Percentiles rank a stretch among this genome's conserved stretches.
Conservation (phyloP, 1,140 invertebrate species). For the Sarcophaga bullata region DNA sequence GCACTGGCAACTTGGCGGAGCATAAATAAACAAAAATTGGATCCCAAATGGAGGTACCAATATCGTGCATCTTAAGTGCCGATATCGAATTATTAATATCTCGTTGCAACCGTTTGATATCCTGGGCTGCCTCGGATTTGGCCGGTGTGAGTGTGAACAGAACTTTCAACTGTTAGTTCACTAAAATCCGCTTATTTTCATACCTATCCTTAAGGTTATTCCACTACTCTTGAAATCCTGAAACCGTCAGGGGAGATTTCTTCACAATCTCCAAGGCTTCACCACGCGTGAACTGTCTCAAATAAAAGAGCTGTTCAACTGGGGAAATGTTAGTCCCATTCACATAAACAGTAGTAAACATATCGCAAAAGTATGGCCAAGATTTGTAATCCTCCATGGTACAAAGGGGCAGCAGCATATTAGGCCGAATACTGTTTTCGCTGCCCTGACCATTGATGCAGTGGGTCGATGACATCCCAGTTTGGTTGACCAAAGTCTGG, state of each 20-base stretch:
- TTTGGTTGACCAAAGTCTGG: too few relatives aligned
- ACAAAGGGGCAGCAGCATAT: background rate
- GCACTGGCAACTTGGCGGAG: too few relatives aligned
- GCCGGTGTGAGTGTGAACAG: background rate
- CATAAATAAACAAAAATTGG: background rate
- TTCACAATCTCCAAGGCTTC: constrained; percentile 13
- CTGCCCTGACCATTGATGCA: too few relatives aligned
- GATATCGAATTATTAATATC: constrained; percentile 19
- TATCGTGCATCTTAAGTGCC: background rate
- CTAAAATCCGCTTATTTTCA: constrained; percentile 14
- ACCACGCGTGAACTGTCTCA: background rate
- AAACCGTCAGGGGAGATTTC: background rate
- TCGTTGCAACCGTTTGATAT: background rate
- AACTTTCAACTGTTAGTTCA: background rate
- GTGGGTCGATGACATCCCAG: too few relatives aligned
- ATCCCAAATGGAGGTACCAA: background rate
- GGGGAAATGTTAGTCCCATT: background rate
- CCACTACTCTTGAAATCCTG: background rate
- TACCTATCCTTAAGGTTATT: background rate
- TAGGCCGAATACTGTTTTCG: background rate
- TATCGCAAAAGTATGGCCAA: background rate
- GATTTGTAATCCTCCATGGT: background rate
- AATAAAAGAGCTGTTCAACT: constrained; percentile 15
- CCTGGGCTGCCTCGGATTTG: background rate
- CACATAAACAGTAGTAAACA: background rate